phyloP scores from a whole-genome alignment of 2,797 vertebrate genomes.

The Liparis tanakae region DNA sequence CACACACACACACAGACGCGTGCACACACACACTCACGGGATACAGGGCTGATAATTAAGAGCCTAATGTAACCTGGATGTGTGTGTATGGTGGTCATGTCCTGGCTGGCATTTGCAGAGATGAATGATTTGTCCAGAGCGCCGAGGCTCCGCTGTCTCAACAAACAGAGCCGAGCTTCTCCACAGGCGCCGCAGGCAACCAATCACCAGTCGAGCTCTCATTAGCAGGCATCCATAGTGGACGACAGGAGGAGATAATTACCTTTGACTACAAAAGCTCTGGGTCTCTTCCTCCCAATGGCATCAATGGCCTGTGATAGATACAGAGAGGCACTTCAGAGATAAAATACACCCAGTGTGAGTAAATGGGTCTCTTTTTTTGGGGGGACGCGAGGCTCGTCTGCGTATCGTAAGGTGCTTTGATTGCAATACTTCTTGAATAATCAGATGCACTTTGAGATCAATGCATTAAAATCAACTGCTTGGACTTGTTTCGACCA shows the following conservation, averaged over 20 bases:
- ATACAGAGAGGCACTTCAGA: slow-evolving; percentile 22
- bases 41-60: slow-evolving; percentile 77
- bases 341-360: slow-evolving; percentile 32
- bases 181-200: slow-evolving; percentile 87
- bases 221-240: slow-evolving; percentile 92
- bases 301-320: slow-evolving; percentile 37
- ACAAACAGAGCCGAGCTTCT: slow-evolving; percentile 90
- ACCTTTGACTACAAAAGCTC: slow-evolving; percentile 91
- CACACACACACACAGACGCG: slow-evolving; percentile 4
- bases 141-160: slow-evolving; percentile 90
- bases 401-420: slow-evolving; percentile 25
- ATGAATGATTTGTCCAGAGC: slow-evolving; percentile 94
- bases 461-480: slow-evolving; percentile 34
- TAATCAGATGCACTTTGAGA: slow-evolving; percentile 26
- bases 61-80: slow-evolving; percentile 86
- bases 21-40: slow-evolving; percentile 31
- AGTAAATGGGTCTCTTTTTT: slow-evolving; percentile 38
- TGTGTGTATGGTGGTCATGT: slow-evolving; percentile 83
- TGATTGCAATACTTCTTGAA: slow-evolving; percentile 32
- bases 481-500: slow-evolving; percentile 24
- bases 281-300: slow-evolving; percentile 81
- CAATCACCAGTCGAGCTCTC: slow-evolving; percentile 89
- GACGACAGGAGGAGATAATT: slow-evolving; percentile 93
- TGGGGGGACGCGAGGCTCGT: slow-evolving; percentile 6
- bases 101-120: slow-evolving; percentile 94